Base-by-base conservation (phyloP, 1,140 invertebrate species). In the Amphibalanus amphitrite region DNA sequence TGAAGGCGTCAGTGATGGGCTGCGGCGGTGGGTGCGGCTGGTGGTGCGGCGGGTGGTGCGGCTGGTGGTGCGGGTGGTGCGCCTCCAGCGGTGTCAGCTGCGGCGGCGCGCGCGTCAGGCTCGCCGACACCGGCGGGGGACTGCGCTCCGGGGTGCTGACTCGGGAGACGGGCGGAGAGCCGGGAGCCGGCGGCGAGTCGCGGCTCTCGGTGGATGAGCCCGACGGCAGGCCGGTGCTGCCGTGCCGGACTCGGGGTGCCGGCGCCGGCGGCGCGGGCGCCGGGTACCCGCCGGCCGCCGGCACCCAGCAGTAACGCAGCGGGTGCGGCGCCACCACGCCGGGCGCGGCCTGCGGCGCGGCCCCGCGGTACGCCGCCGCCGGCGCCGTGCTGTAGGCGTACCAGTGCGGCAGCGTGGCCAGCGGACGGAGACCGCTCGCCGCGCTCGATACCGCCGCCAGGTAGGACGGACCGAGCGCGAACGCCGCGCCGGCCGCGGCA, bases 1-100 rank as follows among this genome's bases (percentile, higher is more conserved):
- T 72, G 70, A 74, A 74, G 0, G 67, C 29, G 29, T 68, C 40
- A 28, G 71, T 71, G 20, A 69, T 59, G 40, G 65, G 1, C 65
- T 10, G 65, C 6, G 8, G 20, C 26, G 65, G n/a, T n/a, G n/a
- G n/a, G 26, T 26, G 64, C 20, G 64, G 64, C 64, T 38, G 33
- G 15, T 38, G 33, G 33, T 38, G 33, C 33, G 33, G 33, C 33
- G 33, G 33, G 4, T 4, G 33, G 33, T 38, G 33, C 33, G 33
- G 33, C 33, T 38, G 33, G 15, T 38, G 33, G 33, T 38, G 33
- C 33, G 33, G 33, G 4, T 38, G 33, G 33, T 38, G 33, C 33
- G 33, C 33, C 33, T 38, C 33, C 33, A 38, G 33, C 33, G 4
- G 33, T 6, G 33, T 38, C 47, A 13, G 47, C 47, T 59, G 47